Conservation (phyloP, 2,888 invertebrate genomes). For the Heliothis peltigera region DNA sequence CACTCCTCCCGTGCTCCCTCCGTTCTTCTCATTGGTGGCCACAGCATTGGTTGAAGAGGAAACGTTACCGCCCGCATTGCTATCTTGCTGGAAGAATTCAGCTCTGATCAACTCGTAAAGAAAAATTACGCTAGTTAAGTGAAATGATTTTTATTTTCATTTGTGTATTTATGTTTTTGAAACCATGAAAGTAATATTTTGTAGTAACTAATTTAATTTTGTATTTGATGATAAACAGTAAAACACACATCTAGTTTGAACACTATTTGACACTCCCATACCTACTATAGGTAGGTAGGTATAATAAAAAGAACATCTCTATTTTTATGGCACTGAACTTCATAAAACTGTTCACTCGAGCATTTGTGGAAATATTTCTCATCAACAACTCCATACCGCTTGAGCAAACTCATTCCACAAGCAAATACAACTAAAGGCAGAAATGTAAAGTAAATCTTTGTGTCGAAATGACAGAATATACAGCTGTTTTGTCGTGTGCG, state of each 20-base stretch:
- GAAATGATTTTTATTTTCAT: too few relatives aligned
- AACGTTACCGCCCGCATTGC: slow-evolving; percentile 93
- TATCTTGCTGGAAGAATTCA: slow-evolving; percentile 89
- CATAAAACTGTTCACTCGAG: slow-evolving; percentile 22
- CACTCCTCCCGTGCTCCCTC: slow-evolving; percentile 84
- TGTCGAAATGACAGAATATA: not conserved
- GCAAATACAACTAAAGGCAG: not conserved
- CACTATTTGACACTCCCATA: slow-evolving; percentile 15
- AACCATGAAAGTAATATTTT: too few relatives aligned
- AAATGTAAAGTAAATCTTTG: not conserved
- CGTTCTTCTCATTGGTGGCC: slow-evolving; percentile 76
- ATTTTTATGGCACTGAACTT: slow-evolving; percentile 27
- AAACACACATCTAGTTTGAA: not conserved
- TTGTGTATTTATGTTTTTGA: too few relatives aligned
- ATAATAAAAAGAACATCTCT: not conserved
- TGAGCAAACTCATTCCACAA: not conserved
- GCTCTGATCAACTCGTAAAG: slow-evolving; percentile 85
- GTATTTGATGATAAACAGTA: not conserved
- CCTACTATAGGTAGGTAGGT: too few relatives aligned
- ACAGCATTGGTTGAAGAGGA: slow-evolving; percentile 95
- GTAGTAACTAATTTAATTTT: too few relatives aligned
- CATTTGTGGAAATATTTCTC: slow-evolving; percentile 24
- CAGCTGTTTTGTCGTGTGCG: not conserved
- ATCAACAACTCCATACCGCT: slow-evolving; percentile 23
- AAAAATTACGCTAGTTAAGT: not conserved